Evolutionary conservation across 2,797 vertebrate genomes (phyloP).

Genomic region (Heterohyrax brucei): DNA sequence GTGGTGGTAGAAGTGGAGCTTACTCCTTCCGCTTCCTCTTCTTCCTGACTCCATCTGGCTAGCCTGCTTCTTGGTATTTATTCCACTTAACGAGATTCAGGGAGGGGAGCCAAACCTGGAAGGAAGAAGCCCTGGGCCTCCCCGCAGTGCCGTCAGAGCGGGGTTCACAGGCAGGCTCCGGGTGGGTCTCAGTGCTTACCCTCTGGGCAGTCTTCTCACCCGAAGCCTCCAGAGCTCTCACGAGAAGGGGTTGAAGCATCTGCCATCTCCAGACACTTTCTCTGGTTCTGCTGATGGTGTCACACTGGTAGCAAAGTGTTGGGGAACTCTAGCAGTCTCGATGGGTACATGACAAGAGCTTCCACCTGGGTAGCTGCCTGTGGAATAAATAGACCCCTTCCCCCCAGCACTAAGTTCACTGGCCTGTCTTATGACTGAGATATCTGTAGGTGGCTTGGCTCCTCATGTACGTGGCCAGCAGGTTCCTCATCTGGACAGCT

Average conservation of each 20-base stretch:
- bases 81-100: constrained; percentile 35
- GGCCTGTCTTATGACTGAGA: background rate
- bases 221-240: background rate
- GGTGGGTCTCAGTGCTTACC: background rate
- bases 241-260: rapidly evolving
- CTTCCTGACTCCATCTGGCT: constrained; percentile 1
- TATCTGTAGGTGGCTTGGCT: rapidly evolving
- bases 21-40: constrained; percentile 68
- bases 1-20: constrained; percentile 74
- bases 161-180: background rate
- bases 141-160: background rate
- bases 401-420: background rate
- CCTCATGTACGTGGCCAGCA: background rate
- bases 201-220: background rate
- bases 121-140: background rate
- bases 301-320: background rate
- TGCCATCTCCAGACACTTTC: background rate
- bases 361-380: background rate
- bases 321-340: background rate
- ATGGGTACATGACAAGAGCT: background rate
- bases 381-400: constrained; percentile 18
- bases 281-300: background rate
- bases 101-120: background rate
- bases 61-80: constrained; percentile 74
- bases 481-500: background rate